These are phyloP conservation scores for Drosophila meridiana DNA, from an alignment of 2,888 invertebrate species.

Conservation along the genomic window DNA sequence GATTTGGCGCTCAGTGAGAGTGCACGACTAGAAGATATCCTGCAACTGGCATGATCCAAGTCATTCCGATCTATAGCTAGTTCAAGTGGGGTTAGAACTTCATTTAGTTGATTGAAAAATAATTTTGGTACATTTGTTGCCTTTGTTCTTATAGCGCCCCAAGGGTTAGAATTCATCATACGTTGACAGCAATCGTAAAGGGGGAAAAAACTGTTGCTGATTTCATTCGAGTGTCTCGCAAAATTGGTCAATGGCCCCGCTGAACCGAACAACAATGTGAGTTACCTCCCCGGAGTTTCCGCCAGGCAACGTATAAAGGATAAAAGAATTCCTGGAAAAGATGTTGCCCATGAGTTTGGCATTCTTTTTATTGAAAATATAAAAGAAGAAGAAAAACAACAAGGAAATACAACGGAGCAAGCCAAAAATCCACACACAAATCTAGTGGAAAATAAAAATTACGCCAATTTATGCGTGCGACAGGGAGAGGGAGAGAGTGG, in stretches of 20 bases:
- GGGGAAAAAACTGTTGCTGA: slow-evolving; percentile 15
- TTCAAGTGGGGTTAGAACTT: not conserved
- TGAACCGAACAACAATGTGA: slow-evolving; percentile 10
- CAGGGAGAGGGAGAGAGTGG: slow-evolving; percentile 2
- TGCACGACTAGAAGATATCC: not conserved
- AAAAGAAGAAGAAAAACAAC: not conserved
- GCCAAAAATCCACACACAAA: slow-evolving; percentile 56
- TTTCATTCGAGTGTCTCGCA: slow-evolving; percentile 4
- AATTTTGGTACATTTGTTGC: not conserved
- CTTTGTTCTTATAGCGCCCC: not conserved
- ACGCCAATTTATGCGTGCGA: slow-evolving; percentile 47
- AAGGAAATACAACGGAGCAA: slow-evolving; percentile 1
- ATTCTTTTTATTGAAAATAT: slow-evolving; percentile 11
- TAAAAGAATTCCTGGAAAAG: slow-evolving; percentile 32
- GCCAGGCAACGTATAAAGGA: slow-evolving; percentile 20
- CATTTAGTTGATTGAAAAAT: slow-evolving; percentile 1
- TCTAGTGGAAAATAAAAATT: slow-evolving; percentile 65
- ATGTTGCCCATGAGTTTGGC: slow-evolving; percentile 21
- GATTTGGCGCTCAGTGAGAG: not conserved
- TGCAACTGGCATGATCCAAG: not conserved
- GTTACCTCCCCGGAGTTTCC: slow-evolving; percentile 17
- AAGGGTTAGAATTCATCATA: not conserved
- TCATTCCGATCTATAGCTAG: too few relatives aligned
- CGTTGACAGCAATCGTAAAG: not conserved
- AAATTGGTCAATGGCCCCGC: slow-evolving; percentile 14